phyloP scores from a whole-genome alignment of 1,140 invertebrate species.

The Laupala kohalensis region DNA sequence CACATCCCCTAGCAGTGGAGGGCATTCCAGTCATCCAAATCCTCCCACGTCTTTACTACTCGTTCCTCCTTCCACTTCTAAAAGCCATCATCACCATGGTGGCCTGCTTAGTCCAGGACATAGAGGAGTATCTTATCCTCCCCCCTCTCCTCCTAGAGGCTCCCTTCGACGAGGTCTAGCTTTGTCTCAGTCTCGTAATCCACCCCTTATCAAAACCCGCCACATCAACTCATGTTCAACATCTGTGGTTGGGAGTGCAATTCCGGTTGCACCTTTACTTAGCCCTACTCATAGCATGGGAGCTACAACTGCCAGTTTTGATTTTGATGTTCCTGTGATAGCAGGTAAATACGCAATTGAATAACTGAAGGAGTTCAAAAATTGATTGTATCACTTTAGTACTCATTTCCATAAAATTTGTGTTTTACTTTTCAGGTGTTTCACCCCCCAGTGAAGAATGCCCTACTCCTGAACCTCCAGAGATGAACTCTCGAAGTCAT shows the following conservation, averaged over 20 bases:
- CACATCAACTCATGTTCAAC: not conserved
- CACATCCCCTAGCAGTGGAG: conserved; percentile 29
- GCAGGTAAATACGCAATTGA: conserved; percentile 23
- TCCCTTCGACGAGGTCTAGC: conserved; percentile 51
- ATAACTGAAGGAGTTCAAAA: not conserved
- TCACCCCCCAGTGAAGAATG: conserved; percentile 19
- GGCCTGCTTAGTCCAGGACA: conserved; percentile 32
- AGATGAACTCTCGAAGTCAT: conserved; percentile 18
- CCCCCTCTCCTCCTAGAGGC: conserved; percentile 56
- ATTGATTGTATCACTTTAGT: too few species aligned
- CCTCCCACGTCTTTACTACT: conserved; percentile 32
- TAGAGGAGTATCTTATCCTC: conserved; percentile 59
- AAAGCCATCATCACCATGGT: conserved; percentile 33
- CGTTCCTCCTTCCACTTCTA: conserved; percentile 30
- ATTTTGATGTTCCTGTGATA: conserved; percentile 31
- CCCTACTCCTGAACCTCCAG: conserved; percentile 11
- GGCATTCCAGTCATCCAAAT: conserved; percentile 27
- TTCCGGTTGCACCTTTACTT: not conserved
- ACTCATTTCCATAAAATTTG: too few species aligned
- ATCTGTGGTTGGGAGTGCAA: not conserved
- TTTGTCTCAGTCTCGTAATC: conserved; percentile 55
- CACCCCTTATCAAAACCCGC: conserved; percentile 51
- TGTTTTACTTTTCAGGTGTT: conserved; percentile 18
- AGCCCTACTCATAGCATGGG: conserved; percentile 1
- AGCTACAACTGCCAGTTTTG: conserved; percentile 27